Evolutionary conservation across 2,888 invertebrate genomes (phyloP).

Genomic region (Heliconius charithonia): DNA sequence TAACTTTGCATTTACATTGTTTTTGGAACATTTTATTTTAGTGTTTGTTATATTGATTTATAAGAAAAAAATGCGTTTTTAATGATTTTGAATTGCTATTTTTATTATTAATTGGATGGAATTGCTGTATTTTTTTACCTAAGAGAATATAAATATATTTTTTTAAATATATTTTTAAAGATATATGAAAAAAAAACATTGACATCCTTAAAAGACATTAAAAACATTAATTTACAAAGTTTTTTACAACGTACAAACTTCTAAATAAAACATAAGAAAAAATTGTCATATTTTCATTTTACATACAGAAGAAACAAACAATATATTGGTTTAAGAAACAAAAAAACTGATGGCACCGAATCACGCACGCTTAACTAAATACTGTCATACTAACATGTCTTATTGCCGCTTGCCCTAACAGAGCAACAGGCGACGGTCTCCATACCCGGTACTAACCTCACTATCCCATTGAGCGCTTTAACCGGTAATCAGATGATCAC

Average conservation of each 20-base stretch:
- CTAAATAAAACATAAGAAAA: neutral
- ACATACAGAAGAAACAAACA: neutral
- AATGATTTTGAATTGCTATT: neutral
- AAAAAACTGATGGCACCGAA: conserved; percentile 27
- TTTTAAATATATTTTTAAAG: too few species aligned
- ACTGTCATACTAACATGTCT: conserved; percentile 74
- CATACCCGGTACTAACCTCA: conserved; percentile 86
- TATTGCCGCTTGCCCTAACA: conserved; percentile 66
- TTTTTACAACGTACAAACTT: neutral
- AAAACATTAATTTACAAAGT: neutral
- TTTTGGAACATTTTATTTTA: neutral
- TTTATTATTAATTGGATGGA: neutral
- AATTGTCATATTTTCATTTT: neutral
- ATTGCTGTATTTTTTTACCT: neutral
- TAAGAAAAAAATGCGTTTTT: neutral
- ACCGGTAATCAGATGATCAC: conserved; percentile 79
- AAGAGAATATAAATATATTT: neutral
- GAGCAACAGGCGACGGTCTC: conserved; percentile 83
- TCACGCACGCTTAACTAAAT: conserved; percentile 60
- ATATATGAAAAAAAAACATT: neutral
- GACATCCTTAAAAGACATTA: neutral
- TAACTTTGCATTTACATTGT: conserved; percentile 16
- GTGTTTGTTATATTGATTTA: neutral
- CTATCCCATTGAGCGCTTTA: conserved; percentile 82
- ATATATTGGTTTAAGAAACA: neutral